Evolutionary conservation across 1,140 invertebrate species (phyloP).

Genomic region (Argopecten irradians): DNA sequence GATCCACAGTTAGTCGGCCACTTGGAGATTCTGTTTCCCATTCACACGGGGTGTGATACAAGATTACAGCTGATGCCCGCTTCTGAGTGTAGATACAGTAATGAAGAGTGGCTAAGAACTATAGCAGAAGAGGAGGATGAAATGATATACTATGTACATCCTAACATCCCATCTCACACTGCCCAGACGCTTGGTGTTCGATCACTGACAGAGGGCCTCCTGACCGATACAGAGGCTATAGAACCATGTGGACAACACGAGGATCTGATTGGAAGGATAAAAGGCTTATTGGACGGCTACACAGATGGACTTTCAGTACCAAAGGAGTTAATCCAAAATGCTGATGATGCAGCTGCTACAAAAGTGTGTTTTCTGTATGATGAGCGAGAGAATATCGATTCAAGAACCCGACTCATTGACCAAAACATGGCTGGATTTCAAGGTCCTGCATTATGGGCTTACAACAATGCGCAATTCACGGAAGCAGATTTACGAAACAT

Average conservation of each 20-base stretch:
- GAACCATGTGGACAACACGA: constrained; percentile 68
- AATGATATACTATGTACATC: constrained; percentile 58
- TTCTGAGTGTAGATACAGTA: constrained; percentile 60
- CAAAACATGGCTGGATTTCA: constrained; percentile 65
- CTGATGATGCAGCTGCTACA: constrained; percentile 73
- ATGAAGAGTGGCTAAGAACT: constrained; percentile 51
- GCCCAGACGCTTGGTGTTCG: constrained; percentile 63
- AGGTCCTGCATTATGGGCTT: constrained; percentile 68
- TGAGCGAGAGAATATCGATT: constrained; percentile 63
- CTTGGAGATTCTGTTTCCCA: constrained; percentile 45
- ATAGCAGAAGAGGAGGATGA: constrained; percentile 52
- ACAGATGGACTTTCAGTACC: constrained; percentile 68
- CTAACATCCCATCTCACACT: constrained; percentile 56
- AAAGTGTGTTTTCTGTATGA: constrained; percentile 70
- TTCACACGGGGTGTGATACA: constrained; percentile 31
- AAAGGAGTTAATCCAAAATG: constrained; percentile 77
- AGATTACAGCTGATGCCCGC: constrained; percentile 44
- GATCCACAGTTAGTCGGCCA: neutral
- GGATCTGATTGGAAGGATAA: constrained; percentile 61
- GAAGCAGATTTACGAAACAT: constrained; percentile 66
- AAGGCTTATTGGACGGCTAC: constrained; percentile 60
- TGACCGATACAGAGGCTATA: constrained; percentile 56
- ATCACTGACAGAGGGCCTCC: constrained; percentile 56
- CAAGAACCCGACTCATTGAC: constrained; percentile 59
- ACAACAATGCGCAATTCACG: constrained; percentile 68